These are phyloP conservation scores for Brachypalpus laphriformis DNA, from an alignment of 2,888 invertebrate species.

Conservation along the genomic window DNA sequence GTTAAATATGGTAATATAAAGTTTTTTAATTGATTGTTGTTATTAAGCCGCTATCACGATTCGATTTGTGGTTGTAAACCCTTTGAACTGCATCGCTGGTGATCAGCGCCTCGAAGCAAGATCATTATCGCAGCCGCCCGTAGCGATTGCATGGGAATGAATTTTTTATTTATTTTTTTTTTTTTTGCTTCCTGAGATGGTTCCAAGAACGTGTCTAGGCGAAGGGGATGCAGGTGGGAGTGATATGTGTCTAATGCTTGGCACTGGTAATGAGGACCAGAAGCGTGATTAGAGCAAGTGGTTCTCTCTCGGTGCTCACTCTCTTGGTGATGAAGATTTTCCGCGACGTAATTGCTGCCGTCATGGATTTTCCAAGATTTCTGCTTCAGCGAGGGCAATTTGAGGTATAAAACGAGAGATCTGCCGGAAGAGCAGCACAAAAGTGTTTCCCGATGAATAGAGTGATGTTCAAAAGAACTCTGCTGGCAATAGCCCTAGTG, in stretches of 20 bases:
- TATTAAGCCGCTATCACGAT: constrained; percentile 58
- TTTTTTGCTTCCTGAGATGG: constrained; percentile 13
- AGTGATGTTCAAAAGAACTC: constrained; percentile 61
- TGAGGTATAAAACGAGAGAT: constrained; percentile 66
- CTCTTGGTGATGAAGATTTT: constrained; percentile 36
- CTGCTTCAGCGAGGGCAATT: constrained; percentile 6
- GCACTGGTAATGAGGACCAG: constrained; percentile 2
- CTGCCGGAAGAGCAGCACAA: constrained; percentile 38
- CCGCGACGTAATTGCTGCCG: constrained; percentile 36
- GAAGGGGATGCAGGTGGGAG: neutral
- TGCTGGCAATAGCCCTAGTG: constrained; percentile 67
- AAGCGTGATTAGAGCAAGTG: constrained; percentile 14
- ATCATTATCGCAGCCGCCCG: constrained; percentile 49
- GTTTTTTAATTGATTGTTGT: constrained; percentile 61
- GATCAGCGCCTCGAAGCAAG: constrained; percentile 13
- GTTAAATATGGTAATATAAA: constrained; percentile 45
- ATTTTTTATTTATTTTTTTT: constrained; percentile 24
- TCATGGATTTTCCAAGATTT: constrained; percentile 72
- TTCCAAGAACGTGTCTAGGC: constrained; percentile 18
- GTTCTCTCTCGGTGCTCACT: neutral
- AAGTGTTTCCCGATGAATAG: constrained; percentile 62
- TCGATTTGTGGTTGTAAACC: constrained; percentile 58
- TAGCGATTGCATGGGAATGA: constrained; percentile 15
- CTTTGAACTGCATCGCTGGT: constrained; percentile 59
- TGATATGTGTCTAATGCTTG: neutral